phyloP scores from a whole-genome alignment of 1,140 invertebrate genomes.

The Drosophila carrolli region DNA sequence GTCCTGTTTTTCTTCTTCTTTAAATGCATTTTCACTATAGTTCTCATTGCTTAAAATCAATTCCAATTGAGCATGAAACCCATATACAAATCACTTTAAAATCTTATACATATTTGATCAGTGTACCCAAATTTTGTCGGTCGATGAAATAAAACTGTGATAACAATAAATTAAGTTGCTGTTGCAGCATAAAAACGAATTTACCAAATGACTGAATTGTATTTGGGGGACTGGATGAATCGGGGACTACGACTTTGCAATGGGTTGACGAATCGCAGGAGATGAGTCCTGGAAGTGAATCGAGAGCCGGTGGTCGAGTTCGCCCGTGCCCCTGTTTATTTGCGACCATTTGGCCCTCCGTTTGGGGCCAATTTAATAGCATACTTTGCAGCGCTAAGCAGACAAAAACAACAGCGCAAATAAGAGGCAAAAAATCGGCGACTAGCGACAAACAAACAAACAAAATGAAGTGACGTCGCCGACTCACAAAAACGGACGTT shows the following conservation, averaged over 20 bases:
- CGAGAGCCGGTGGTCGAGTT: neutral
- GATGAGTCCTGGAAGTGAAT: constrained; percentile 18
- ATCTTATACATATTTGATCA: neutral
- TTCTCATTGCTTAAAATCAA: too few species aligned
- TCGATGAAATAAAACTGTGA: constrained; percentile 57
- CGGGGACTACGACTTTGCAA: constrained; percentile 35
- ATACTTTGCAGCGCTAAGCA: constrained; percentile 80
- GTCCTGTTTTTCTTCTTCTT: too few species aligned
- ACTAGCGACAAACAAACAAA: constrained; percentile 63
- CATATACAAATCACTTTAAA: neutral
- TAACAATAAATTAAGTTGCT: constrained; percentile 81
- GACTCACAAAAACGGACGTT: constrained; percentile 70
- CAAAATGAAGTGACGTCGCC: constrained; percentile 78
- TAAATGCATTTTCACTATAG: too few species aligned
- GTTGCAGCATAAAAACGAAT: constrained; percentile 76
- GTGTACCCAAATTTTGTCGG: constrained; percentile 19
- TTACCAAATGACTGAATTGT: constrained; percentile 59
- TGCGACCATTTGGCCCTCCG: constrained; percentile 30
- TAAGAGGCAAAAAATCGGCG: constrained; percentile 4
- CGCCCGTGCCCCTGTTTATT: constrained; percentile 13
- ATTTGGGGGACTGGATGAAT: neutral
- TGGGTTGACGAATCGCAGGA: constrained; percentile 60
- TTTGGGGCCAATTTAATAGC: constrained; percentile 80
- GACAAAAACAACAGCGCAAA: constrained; percentile 47
- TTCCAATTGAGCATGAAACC: too few species aligned